These are phyloP conservation scores for Neopelma chrysocephalum DNA, from an alignment of 2,797 vertebrate species.

Conservation along the genomic window DNA sequence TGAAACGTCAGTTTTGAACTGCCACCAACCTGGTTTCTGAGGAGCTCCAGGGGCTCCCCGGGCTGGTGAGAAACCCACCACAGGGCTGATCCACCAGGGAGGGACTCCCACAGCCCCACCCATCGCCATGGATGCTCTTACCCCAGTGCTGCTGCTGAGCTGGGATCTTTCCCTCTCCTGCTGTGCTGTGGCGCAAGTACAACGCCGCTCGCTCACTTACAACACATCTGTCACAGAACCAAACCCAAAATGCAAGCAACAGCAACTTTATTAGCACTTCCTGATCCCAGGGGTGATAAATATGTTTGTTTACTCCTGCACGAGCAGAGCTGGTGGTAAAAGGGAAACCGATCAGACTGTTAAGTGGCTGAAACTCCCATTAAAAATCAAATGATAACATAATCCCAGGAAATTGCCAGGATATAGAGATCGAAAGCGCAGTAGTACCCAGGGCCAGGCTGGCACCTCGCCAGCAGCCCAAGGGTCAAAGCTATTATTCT, in stretches of 20 bases:
- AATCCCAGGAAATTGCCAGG: conserved; percentile 60
- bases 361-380: conserved; percentile 48
- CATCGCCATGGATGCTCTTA: accelerated
- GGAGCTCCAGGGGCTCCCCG: not conserved
- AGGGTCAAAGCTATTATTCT: conserved; percentile 58
- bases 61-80: not conserved
- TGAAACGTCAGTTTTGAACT: not conserved
- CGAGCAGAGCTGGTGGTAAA: conserved; percentile 61
- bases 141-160: not conserved
- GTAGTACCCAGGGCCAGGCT: not conserved
- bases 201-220: conserved; percentile 28
- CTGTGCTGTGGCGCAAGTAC: conserved; percentile 7
- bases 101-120: not conserved
- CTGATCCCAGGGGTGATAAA: conserved; percentile 76
- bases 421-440: not conserved
- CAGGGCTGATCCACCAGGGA: not conserved
- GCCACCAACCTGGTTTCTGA: not conserved
- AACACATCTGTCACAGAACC: conserved; percentile 36
- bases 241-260: conserved; percentile 65
- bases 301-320: conserved; percentile 70
- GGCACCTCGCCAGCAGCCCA: not conserved
- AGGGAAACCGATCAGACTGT: conserved; percentile 60
- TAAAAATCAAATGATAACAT: conserved; percentile 51
- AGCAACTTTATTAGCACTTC: conserved; percentile 75
- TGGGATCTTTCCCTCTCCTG: not conserved